Base-by-base conservation (phyloP, 2,797 vertebrate genomes). In the Gymnoscopelus braueri region DNA sequence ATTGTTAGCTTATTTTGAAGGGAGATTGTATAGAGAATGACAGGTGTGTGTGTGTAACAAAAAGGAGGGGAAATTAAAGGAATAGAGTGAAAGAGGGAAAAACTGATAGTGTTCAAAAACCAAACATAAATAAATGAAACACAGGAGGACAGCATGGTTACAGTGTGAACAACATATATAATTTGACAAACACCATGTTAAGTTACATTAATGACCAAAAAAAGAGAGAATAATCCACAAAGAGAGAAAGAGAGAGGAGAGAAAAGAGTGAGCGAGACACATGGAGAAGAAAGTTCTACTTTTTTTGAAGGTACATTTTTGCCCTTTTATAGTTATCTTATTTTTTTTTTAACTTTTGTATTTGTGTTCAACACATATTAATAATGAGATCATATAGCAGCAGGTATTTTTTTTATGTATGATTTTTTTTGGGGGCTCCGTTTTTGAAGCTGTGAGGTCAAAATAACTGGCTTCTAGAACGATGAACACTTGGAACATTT, bases 351-450 rank as follows among this genome's bases (percentile, higher is more conserved):
- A 56, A 57, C 75, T 84, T 90, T 95, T 94, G 57, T 79, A 87
- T 90, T 90, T 92, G 87, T 93, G 85, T 82, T 94, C 85, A 93
- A 94, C 88, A 94, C 83, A 91, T 76, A 92, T 50, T 66, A 72
- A 83, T 70, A 79, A 74, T 75, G 62, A 70, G 53, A 78, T 66
- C 79, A 78, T 52, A 83, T 68, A 83, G 81, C 68, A 71, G 78
- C 73, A 78, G 55, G 10, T 44, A 44, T 74, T 83, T 80, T 85
- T 83, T 72, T 84, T 88, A 83, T 77, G 7, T 56, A 60, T 49
- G 35, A 81, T 1, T 72, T 87, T 89, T 89, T 84, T 89, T 80
- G 55, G 82, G 47, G 67, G 78, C 83, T 84, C 80, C 67, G 80
- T 84, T 73, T 71, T 89, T 84, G 80, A 90, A 70, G 90, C 90